Percentiles rank a stretch among this genome's conserved stretches.
Conservation (phyloP, 2,797 vertebrate species). For the Anableps anableps region DNA sequence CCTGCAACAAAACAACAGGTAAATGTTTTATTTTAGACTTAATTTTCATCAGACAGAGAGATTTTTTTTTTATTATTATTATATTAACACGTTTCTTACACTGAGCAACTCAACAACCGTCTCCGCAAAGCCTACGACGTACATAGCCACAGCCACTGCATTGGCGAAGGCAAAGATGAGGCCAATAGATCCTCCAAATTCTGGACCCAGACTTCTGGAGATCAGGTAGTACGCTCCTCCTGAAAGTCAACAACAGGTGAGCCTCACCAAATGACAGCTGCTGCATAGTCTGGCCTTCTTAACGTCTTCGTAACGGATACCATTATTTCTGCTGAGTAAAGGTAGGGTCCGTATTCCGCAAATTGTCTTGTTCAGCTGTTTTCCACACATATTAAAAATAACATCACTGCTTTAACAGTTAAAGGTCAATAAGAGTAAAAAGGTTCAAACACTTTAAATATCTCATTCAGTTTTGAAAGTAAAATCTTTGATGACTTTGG, state of each 20-base stretch:
- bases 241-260: constrained; percentile 52
- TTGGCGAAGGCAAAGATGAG: constrained; percentile 97
- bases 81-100: constrained; percentile 68
- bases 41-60: accelerated
- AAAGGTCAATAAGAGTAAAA: too few relatives aligned
- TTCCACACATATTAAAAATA: too few relatives aligned
- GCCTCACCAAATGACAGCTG: not conserved
- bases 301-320: not conserved
- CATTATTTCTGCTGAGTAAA: not conserved
- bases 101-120: constrained; percentile 93
- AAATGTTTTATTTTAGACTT: accelerated
- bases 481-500: too few relatives aligned
- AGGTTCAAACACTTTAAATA: too few relatives aligned
- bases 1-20: constrained; percentile 67
- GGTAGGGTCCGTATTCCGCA: not conserved
- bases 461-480: too few relatives aligned
- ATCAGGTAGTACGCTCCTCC: constrained; percentile 97
- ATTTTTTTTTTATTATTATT: accelerated
- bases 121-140: constrained; percentile 96
- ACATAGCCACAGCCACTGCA: constrained; percentile 97
- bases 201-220: constrained; percentile 94
- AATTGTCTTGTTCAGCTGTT: not conserved
- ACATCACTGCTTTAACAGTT: too few relatives aligned
- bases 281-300: not conserved
- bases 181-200: constrained; percentile 96